Evolutionary conservation across 2,113 vertebrate genomes (phyloP).

Genomic region (Mastomys natalensis): DNA sequence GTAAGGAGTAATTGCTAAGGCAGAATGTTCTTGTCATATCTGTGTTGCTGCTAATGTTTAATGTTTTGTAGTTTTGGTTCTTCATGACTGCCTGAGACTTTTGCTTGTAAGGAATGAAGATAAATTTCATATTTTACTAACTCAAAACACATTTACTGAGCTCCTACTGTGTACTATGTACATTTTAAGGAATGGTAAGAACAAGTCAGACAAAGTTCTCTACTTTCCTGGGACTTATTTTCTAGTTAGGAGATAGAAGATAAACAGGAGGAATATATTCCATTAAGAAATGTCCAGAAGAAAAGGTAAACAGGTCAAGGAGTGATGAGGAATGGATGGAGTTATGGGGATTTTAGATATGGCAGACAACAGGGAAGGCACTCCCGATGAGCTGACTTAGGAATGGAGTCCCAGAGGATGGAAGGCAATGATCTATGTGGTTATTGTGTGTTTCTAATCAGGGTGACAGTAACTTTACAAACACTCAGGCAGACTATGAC

Average conservation of each 20-base stretch:
- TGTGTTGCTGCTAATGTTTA: neutral
- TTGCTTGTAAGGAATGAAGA: neutral
- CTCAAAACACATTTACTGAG: neutral
- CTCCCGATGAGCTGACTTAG: neutral
- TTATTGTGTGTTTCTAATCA: neutral
- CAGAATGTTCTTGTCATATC: neutral
- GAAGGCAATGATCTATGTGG: accelerated
- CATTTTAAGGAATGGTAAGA: neutral
- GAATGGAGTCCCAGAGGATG: neutral
- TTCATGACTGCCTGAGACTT: neutral
- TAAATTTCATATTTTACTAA: neutral
- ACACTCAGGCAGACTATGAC: neutral
- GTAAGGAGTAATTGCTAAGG: neutral
- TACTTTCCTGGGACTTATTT: neutral
- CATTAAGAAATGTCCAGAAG: neutral
- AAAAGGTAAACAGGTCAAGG: neutral
- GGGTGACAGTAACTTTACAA: neutral
- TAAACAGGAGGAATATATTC: neutral
- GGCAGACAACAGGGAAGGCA: neutral
- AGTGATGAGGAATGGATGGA: neutral
- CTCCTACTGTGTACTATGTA: neutral
- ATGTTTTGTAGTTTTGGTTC: neutral
- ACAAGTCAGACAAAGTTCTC: neutral
- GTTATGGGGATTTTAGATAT: neutral
- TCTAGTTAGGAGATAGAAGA: neutral